Percentiles rank a stretch among this genome's conserved stretches.
Evolutionary conservation across 2,888 invertebrate genomes (phyloP).

Genomic region (Cryptocheilus praepositus): DNA sequence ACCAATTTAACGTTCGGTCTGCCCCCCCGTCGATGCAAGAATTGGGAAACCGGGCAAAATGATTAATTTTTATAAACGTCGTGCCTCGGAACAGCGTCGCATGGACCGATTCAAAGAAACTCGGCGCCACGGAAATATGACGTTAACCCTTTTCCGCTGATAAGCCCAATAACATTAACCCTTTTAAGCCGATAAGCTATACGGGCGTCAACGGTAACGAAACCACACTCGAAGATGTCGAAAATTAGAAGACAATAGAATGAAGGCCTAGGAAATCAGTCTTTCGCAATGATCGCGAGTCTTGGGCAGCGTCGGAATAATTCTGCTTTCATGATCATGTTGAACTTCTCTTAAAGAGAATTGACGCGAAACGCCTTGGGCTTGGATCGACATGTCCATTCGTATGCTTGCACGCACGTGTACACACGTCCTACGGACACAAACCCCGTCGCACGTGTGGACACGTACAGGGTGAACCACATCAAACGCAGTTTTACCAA

Average conservation of each 20-base stretch:
- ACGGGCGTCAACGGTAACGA: not conserved
- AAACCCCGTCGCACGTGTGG: not conserved
- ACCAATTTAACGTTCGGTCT: conserved; percentile 53
- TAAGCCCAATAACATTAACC: too few relatives aligned
- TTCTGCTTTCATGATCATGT: not conserved
- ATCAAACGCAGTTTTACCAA: conserved; percentile 74
- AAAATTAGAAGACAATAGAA: not conserved
- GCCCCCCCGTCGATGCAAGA: conserved; percentile 50
- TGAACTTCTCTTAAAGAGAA: not conserved
- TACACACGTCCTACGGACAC: conserved; percentile 11
- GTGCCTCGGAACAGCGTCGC: conserved; percentile 12
- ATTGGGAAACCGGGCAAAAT: conserved; percentile 67
- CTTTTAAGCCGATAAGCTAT: too few relatives aligned
- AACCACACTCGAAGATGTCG: not conserved
- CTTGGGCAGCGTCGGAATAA: not conserved
- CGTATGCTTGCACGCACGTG: conserved; percentile 14
- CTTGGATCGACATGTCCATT: conserved; percentile 28
- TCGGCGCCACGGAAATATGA: conserved; percentile 40
- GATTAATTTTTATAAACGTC: conserved; percentile 65
- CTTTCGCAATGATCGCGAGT: not conserved
- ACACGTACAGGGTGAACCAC: conserved; percentile 58
- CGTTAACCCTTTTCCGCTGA: conserved; percentile 10
- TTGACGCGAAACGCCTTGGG: conserved; percentile 44
- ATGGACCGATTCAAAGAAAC: conserved; percentile 30
- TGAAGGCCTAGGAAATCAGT: not conserved